phyloP scores from a whole-genome alignment of 2,113 vertebrate genomes.

The Anarhynchus alexandrinus region DNA sequence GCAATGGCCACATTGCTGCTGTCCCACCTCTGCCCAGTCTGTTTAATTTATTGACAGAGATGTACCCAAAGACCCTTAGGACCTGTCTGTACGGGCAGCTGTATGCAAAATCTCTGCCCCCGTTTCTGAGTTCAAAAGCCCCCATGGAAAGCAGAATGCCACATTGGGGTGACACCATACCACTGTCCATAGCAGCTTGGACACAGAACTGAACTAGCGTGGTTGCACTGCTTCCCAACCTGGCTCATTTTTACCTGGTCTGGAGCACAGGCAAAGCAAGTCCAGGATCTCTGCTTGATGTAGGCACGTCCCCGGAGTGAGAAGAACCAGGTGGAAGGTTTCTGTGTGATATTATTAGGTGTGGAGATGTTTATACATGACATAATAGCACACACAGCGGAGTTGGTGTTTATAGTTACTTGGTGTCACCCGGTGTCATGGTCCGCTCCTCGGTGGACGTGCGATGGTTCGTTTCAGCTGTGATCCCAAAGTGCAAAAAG shows the following conservation, averaged over 20 bases:
- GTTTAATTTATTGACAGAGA: background rate
- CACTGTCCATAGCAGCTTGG: background rate
- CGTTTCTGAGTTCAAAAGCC: background rate
- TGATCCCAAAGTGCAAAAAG: no score
- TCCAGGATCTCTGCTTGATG: background rate
- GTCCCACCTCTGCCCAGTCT: background rate
- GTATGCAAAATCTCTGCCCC: background rate
- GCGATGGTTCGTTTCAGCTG: no score
- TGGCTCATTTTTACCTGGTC: background rate
- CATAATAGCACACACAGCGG: background rate
- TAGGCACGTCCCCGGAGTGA: background rate
- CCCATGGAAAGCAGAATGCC: background rate
- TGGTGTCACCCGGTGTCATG: background rate
- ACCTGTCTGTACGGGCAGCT: background rate
- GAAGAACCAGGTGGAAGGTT: background rate
- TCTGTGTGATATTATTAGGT: background rate
- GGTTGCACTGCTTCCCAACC: fast-evolving
- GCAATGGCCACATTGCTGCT: background rate
- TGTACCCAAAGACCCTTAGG: background rate
- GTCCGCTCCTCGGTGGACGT: no score
- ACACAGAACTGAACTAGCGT: background rate
- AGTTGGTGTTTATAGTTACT: background rate
- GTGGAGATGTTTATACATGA: background rate
- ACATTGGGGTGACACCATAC: background rate
- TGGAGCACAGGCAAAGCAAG: background rate